Evolutionary conservation across 2,888 invertebrate species (phyloP), one percentile per base, ranked within the genome.

Genomic region (Linnaemya vulpina): DNA sequence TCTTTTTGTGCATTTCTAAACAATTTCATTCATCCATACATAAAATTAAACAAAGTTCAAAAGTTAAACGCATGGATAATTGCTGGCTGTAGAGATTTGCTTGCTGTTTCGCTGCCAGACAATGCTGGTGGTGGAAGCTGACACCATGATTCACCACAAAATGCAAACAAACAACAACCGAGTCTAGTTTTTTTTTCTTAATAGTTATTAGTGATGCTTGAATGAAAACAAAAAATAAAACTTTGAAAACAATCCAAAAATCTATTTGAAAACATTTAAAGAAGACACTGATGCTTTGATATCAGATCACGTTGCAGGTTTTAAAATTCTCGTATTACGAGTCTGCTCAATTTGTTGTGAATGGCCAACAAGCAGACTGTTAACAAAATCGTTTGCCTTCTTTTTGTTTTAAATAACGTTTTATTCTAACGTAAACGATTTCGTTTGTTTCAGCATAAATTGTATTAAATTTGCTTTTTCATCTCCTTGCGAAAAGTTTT

Each of bases 1-100:
- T n/a, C n/a, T n/a, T n/a, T n/a, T n/a, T n/a, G 55, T 22, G 22
- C 25, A 22, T 38, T 73, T 79, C 49, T 65, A 65, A 62, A 65
- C 8, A 73, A 46, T 40, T 73, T 71, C 49, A 58, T 67, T 79
- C 79, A 79, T 63, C 25, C 60, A 70, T 62, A 78, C 20, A 70
- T 40, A 70, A 70, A 78, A 80, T 55, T 70, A 55, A 76, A 77
- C 51, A 81, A 85, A 82, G 85, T 82, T 85, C 74, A 85, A 85
- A 85, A 78, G 85, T 82, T 85, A 82, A 82, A 85, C 85, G 85
- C 85, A 85, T 85, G 82, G 74, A 85, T 85, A 85, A 85, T 85
- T 82, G 82, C 74, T 43, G 63, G 51, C 13, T 76, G 43, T 73
- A 49, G 46, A 53, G 46, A 11, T 40, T 76, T 58, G 65, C 43